Evolutionary conservation across 2,797 vertebrate species (phyloP).

Genomic region (Chiroxiphia lanceolata): DNA sequence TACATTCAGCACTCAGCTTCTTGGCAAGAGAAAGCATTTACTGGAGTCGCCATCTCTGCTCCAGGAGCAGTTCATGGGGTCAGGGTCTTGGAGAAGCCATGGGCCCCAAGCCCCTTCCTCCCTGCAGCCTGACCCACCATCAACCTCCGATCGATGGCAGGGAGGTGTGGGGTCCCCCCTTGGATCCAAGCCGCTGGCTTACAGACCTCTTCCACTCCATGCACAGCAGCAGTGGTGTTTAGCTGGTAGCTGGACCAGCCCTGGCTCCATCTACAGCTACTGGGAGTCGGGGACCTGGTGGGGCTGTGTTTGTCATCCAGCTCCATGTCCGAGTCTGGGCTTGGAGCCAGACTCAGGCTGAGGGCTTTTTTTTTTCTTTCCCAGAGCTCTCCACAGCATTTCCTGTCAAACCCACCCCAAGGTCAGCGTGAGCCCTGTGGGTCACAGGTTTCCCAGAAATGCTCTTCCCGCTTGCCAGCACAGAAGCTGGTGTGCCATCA

Average conservation of each 20-base stretch:
- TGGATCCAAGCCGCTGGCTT: background rate
- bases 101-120: background rate
- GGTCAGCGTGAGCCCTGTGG: background rate
- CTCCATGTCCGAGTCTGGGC: background rate
- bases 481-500: background rate
- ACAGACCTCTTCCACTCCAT: background rate
- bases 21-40: background rate
- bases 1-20: background rate
- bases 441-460: conserved; percentile 56
- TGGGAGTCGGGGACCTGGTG: rapidly evolving
- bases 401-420: conserved; percentile 43
- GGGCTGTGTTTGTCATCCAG: background rate
- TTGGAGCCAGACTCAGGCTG: background rate
- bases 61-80: background rate
- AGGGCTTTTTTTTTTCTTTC: background rate
- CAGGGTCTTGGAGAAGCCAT: background rate
- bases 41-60: background rate
- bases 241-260: background rate
- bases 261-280: background rate
- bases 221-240: background rate
- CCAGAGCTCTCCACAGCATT: background rate
- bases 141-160: rapidly evolving
- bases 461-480: background rate
- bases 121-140: background rate
- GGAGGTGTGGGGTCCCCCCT: background rate